These are phyloP conservation scores for Hemicrepidius hirtus DNA, from an alignment of 2,888 invertebrate species.

Conservation along the genomic window DNA sequence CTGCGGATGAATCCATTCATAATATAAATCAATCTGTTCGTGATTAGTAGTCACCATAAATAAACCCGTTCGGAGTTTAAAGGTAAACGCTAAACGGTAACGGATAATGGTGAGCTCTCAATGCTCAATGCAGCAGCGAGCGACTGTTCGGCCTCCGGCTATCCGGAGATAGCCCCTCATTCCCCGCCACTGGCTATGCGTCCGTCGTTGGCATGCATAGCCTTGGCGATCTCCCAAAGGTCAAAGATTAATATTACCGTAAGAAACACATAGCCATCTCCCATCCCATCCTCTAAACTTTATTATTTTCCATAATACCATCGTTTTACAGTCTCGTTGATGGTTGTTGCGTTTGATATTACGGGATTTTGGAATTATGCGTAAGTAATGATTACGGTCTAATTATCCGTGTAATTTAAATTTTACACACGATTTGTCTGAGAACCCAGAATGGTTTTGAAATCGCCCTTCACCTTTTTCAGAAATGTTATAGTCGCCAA, in stretches of 20 bases:
- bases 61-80: slow-evolving; percentile 50
- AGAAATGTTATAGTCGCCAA: slow-evolving; percentile 50
- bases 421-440: slow-evolving; percentile 47
- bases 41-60: slow-evolving; percentile 50
- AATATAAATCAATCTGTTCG: slow-evolving; percentile 50
- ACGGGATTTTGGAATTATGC: slow-evolving; percentile 29
- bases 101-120: slow-evolving; percentile 42
- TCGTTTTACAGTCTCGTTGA: background rate
- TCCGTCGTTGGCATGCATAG: slow-evolving; percentile 50
- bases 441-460: slow-evolving; percentile 47
- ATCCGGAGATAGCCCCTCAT: slow-evolving; percentile 32
- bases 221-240: slow-evolving; percentile 65
- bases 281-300: slow-evolving; percentile 14
- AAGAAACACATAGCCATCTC: slow-evolving; percentile 52
- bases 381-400: slow-evolving; percentile 29
- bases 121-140: slow-evolving; percentile 39
- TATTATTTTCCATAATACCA: slow-evolving; percentile 24
- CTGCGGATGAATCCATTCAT: slow-evolving; percentile 48
- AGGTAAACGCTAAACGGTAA: slow-evolving; percentile 48
- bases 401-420: slow-evolving; percentile 36
- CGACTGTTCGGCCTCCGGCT: slow-evolving; percentile 38
- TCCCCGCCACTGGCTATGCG: slow-evolving; percentile 26
- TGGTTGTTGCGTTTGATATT: slow-evolving; percentile 12
- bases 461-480: slow-evolving; percentile 57
- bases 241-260: slow-evolving; percentile 65